A percentile compares a stretch with the other conserved stretches of the same genome.
phyloP scores from a whole-genome alignment of 2,797 vertebrate species.

The Anguilla anguilla region DNA sequence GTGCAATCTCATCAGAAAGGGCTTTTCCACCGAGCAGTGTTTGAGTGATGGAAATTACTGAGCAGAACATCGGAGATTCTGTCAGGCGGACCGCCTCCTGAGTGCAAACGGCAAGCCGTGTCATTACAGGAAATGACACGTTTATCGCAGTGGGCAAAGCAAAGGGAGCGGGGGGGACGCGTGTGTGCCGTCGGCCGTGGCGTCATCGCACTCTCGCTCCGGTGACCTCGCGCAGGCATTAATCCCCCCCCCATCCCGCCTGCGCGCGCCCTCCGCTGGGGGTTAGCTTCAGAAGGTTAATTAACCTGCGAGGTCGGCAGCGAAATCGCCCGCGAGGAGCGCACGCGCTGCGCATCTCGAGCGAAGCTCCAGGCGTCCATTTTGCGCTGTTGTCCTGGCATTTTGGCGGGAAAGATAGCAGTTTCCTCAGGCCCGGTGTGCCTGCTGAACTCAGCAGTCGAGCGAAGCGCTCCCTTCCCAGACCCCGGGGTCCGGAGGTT shows the following conservation, averaged over 20 bases:
- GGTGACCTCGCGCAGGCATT: too few relatives aligned
- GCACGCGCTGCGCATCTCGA: not conserved
- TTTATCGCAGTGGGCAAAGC: not conserved
- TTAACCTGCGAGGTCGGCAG: not conserved
- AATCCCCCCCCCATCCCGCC: not conserved
- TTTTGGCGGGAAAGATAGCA: not conserved
- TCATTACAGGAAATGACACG: conserved; percentile 35
- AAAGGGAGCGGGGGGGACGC: not conserved
- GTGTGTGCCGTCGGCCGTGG: not conserved
- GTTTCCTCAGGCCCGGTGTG: conserved; percentile 44
- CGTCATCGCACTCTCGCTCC: not conserved
- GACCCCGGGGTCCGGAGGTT: conserved; percentile 31
- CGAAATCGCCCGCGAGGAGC: not conserved
- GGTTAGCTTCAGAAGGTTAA: conserved; percentile 6
- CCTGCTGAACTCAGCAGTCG: conserved; percentile 50
- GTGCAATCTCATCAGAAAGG: not conserved
- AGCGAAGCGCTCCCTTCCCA: conserved; percentile 52
- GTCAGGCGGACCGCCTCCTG: not conserved
- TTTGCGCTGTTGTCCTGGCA: not conserved
- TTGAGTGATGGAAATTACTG: not conserved
- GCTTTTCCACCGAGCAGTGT: not conserved
- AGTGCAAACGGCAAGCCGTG: not conserved
- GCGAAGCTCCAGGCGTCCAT: not conserved
- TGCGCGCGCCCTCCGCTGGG: not conserved
- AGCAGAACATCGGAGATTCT: not conserved